Evolutionary conservation across 92 coral and sea anemone genomes (phyloP).

Genomic region (Epizoanthus fatuus): DNA sequence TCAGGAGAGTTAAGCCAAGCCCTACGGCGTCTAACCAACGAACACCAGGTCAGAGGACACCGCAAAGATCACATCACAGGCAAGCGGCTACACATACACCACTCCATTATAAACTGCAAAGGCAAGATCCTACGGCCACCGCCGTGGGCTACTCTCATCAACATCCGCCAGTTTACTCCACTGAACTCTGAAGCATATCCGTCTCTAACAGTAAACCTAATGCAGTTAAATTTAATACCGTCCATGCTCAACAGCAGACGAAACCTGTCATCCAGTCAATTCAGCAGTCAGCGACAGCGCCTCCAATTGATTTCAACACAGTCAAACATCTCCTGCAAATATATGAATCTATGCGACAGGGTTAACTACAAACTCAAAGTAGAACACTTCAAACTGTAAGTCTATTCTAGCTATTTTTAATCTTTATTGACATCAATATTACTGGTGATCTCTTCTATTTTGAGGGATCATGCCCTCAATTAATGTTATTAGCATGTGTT

Average conservation of each 20-base stretch:
- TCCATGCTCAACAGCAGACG: conserved; percentile 13
- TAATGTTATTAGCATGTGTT: conserved; percentile 18
- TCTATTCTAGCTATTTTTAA: background rate
- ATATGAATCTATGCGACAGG: conserved; percentile 11
- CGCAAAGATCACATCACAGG: conserved; percentile 12
- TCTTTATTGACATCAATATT: background rate
- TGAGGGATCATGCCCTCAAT: background rate
- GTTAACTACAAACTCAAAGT: conserved; percentile 4
- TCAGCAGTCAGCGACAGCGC: conserved; percentile 12
- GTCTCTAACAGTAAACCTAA: background rate
- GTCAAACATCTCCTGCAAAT: conserved; percentile 12
- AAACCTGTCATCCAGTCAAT: background rate
- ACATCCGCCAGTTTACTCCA: conserved; percentile 2
- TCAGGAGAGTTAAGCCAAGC: conserved; percentile 5
- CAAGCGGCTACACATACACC: conserved; percentile 5
- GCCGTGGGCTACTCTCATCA: background rate
- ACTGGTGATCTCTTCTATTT: conserved; percentile 3
- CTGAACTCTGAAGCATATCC: conserved; percentile 2
- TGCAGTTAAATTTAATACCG: conserved; percentile 6
- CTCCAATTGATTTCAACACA: background rate
- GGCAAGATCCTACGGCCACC: conserved; percentile 8
- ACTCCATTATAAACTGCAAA: background rate
- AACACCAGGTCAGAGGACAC: background rate
- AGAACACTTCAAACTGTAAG: conserved; percentile 3
- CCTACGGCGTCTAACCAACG: background rate